Evolutionary conservation across 2,113 vertebrate species (phyloP), one percentile per base, ranked within the genome.

Genomic region (Chelonoidis abingdonii): DNA sequence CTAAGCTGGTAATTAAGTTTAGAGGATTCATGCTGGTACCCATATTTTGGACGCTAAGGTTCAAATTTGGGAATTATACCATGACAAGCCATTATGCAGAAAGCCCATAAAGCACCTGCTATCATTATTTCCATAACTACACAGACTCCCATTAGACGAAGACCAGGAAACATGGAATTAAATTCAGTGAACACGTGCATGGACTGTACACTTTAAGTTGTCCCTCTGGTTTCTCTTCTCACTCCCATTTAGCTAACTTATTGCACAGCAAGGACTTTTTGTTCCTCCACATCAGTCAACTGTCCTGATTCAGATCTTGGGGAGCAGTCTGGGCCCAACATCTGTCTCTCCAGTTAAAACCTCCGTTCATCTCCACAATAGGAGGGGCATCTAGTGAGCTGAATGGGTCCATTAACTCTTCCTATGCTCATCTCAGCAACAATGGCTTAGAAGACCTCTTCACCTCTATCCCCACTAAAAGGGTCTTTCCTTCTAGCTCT

Each of bases 131-230:
- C 78, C 49, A 10, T 52, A 80, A 21, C 49, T 80, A 35, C 47
- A 52, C 10, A 80, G 49, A 31, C 56, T 95, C 41, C 56, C 75
- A 8, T 76, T 84, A 59, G 31, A 29, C 78, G 52, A 86, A 47
- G 72, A 82, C 19, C 10, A 17, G 5, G n/a, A 31, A 87, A 25
- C 17, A 93, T 81, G 57, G 86, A 83, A 80, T 83, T 83, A 79
- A 83, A 94, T 59, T 41, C 27, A 88, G 65, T 57, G 53, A 81
- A 89, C 10, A 4, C 0, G 0, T 19, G 41, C 31, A 83, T 13
- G 0, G 0, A 38, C 1, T 21, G 25, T 0, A 0, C 0, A 65
- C 14, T 38, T 92, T 35, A 87, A 85, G 44, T 21, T 1, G 1
- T n/a, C 54, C 47, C 35, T 50, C 3, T 17, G 22, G 79, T 90